Base-by-base conservation (phyloP, 2,888 invertebrate genomes). In the Drosophila sordidapex region DNA sequence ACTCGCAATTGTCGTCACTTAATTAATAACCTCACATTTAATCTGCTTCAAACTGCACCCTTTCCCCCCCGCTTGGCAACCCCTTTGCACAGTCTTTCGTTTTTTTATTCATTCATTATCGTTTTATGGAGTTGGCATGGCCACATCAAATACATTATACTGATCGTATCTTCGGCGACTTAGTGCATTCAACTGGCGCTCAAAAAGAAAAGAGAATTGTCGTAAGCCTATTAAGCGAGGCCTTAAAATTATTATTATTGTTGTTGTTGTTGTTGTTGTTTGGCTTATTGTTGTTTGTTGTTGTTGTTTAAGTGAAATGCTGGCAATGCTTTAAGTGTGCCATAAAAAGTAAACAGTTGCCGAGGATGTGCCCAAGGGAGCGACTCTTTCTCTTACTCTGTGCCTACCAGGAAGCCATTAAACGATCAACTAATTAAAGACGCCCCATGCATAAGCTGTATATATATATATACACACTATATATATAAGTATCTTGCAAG, bases 211-310 rank as follows among this genome's bases (percentile, higher is more conserved):
- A 27, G 10, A 29, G 13, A 80, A 81, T 87, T 89, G 90, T 86
- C 87, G 74, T 90, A 90, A 89, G 89, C 89, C 82, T 90, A 89
- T 90, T 89, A 90, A 89, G 66, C 56, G 56, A 43, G 62, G 62
- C 62, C 70, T 79, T 70, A 70, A 76, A 79, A 73, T 79, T 74
- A 60, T 69, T 67, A 62, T 66, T 59, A 29, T 68, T 65, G 3
- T 27, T 27, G 27, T 27, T 27, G 25, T 25, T 25, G 2, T 25
- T 25, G 21, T 69, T 60, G 2, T 66, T 61, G 29, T 43, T 11
- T 58, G 66, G 36, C 62, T 64, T 46, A 25, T 46, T 25, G 8
- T 21, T 40, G 18, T 40, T n/a, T 40, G 31, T 65, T 74, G 46
- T 43, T 63, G n/a, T 46, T 60, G 49, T 46, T 80, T 33, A 68